A percentile compares a stretch with the other conserved stretches of the same genome.
Conservation (phyloP, 1,140 invertebrate species). For the Himalopsyche phryganea region DNA sequence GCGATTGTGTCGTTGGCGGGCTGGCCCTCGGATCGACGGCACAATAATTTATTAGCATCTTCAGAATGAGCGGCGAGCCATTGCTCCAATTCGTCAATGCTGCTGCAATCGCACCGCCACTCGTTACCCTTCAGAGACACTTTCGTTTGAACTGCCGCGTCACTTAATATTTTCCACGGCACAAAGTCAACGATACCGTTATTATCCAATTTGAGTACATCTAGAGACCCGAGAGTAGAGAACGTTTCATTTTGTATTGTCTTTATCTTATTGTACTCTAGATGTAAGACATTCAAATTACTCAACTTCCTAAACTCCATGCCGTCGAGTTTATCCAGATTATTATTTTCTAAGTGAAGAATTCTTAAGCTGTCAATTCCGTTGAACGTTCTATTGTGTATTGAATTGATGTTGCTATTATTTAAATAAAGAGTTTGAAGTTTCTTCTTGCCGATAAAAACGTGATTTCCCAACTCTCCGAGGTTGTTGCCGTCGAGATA, state of each 20-base stretch:
- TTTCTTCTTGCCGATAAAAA: constrained; percentile 85
- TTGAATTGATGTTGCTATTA: constrained; percentile 71
- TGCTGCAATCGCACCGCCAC: constrained; percentile 71
- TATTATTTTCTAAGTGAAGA: constrained; percentile 79
- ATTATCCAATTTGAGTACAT: constrained; percentile 74
- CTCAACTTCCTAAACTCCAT: constrained; percentile 71
- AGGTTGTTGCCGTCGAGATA: constrained; percentile 86
- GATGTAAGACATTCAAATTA: constrained; percentile 73
- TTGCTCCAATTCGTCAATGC: constrained; percentile 59
- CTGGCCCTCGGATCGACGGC: constrained; percentile 46
- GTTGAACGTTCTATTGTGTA: constrained; percentile 82
- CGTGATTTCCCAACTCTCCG: constrained; percentile 75
- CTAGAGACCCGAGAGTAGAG: constrained; percentile 65
- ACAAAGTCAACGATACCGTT: constrained; percentile 76
- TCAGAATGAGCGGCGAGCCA: constrained; percentile 57
- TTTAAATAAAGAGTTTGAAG: constrained; percentile 79
- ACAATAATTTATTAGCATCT: constrained; percentile 49
- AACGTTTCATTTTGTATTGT: constrained; percentile 77
- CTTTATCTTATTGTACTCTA: constrained; percentile 73
- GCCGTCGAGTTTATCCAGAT: constrained; percentile 70
- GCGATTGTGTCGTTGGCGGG: constrained; percentile 51
- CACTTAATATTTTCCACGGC: constrained; percentile 62
- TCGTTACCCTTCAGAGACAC: constrained; percentile 66
- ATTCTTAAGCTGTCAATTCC: constrained; percentile 70
- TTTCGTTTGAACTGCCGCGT: constrained; percentile 55